A percentile compares a stretch with the other conserved stretches of the same genome.
Evolutionary conservation across 2,888 invertebrate species (phyloP).

Genomic region (Drosophila siamana): DNA sequence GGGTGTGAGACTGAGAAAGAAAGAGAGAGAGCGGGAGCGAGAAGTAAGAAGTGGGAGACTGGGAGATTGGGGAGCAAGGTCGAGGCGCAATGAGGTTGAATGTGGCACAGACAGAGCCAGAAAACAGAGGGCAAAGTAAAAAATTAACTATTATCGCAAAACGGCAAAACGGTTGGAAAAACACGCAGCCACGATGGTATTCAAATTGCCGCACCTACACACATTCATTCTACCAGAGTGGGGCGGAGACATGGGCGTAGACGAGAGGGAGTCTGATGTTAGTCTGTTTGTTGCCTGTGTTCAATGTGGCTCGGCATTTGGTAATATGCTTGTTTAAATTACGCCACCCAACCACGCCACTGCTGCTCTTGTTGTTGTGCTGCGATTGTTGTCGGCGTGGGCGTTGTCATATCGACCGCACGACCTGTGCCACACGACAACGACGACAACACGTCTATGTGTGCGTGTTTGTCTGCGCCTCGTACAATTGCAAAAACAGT

Average conservation of each 20-base stretch:
- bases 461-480: slow-evolving; percentile 9
- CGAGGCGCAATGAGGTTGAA: slow-evolving; percentile 2
- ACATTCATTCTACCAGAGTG: too few relatives aligned
- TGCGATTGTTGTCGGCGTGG: slow-evolving; percentile 38
- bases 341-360: slow-evolving; percentile 46
- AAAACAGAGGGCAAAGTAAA: slow-evolving; percentile 35
- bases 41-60: not conserved
- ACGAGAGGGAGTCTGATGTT: slow-evolving; percentile 26
- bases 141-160: slow-evolving; percentile 80
- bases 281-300: slow-evolving; percentile 40
- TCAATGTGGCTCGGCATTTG: slow-evolving; percentile 70
- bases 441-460: slow-evolving; percentile 46
- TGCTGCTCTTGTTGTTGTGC: slow-evolving; percentile 9
- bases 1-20: too few relatives aligned
- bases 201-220: slow-evolving; percentile 73
- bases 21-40: not conserved
- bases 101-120: slow-evolving; percentile 21
- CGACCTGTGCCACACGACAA: slow-evolving; percentile 59
- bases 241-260: not conserved
- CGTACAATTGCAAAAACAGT: slow-evolving; percentile 73
- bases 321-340: slow-evolving; percentile 77
- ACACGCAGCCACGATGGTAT: slow-evolving; percentile 68
- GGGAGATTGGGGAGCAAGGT: not conserved
- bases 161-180: slow-evolving; percentile 76
- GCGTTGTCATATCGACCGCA: slow-evolving; percentile 79